Evolutionary conservation across 2,797 vertebrate species (phyloP).

Genomic region (Petrocephalus sullivani): DNA sequence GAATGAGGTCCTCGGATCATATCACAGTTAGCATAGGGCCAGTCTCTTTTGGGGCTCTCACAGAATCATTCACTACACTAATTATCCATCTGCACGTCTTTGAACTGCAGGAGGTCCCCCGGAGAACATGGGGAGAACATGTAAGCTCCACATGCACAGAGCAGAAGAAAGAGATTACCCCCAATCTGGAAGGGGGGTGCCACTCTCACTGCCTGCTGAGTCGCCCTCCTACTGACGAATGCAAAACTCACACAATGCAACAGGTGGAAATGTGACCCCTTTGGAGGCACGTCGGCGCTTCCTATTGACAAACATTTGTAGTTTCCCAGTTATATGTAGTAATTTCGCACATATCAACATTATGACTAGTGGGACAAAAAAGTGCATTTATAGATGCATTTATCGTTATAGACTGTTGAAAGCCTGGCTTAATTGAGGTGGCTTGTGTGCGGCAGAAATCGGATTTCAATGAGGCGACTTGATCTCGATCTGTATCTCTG

Average conservation of each 20-base stretch:
- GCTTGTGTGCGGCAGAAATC: slow-evolving; percentile 43
- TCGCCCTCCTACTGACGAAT: neutral
- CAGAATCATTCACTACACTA: too few relatives aligned
- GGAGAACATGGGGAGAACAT: too few relatives aligned
- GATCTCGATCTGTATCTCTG: slow-evolving; percentile 28
- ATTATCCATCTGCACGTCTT: too few relatives aligned
- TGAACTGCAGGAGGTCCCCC: too few relatives aligned
- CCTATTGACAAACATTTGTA: slow-evolving; percentile 51
- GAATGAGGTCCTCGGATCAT: too few relatives aligned
- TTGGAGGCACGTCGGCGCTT: slow-evolving; percentile 44
- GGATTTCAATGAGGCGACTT: slow-evolving; percentile 44
- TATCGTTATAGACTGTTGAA: slow-evolving; percentile 56
- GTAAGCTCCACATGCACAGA: neutral
- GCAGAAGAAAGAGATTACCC: too few relatives aligned
- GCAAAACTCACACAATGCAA: neutral
- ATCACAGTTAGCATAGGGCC: too few relatives aligned
- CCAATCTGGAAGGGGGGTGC: too few relatives aligned
- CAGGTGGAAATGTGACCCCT: neutral
- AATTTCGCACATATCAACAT: slow-evolving; percentile 58
- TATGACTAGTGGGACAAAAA: slow-evolving; percentile 49
- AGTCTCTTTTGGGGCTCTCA: too few relatives aligned
- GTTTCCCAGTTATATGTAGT: slow-evolving; percentile 57
- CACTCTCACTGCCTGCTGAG: too few relatives aligned
- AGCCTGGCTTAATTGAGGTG: slow-evolving; percentile 54
- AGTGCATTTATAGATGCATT: slow-evolving; percentile 32